A percentile compares a stretch with the other conserved stretches of the same genome.
phyloP scores from a whole-genome alignment of 2,797 vertebrate genomes.

The Pseudochirops cupreus region DNA sequence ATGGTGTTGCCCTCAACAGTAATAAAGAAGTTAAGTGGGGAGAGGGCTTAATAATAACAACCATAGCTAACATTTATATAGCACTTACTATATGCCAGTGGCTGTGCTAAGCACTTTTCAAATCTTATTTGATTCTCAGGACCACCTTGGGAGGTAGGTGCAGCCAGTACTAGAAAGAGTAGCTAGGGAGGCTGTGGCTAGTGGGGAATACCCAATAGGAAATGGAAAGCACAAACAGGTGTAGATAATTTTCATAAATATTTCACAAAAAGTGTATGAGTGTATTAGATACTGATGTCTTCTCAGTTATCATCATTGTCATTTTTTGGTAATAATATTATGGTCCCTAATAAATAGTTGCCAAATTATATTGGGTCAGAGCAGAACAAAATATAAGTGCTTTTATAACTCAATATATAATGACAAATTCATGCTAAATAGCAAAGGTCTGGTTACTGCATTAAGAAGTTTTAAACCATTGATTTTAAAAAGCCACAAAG shows the following conservation, averaged over 20 bases:
- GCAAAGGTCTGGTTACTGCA: conserved; percentile 5
- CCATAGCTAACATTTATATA: neutral
- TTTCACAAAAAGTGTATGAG: neutral
- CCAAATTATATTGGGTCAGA: neutral
- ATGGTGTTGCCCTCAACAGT: neutral
- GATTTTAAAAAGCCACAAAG: neutral
- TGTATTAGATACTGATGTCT: neutral
- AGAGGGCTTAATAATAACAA: neutral
- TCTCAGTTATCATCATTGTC: neutral
- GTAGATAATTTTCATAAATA: neutral
- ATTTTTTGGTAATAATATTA: neutral
- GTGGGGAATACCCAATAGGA: neutral
- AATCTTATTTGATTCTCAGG: neutral
- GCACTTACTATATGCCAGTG: neutral
- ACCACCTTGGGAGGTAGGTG: neutral
- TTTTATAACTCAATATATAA: neutral
- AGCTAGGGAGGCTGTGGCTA: neutral
- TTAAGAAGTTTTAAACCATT: neutral
- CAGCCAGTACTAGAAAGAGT: neutral
- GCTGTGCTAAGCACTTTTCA: neutral
- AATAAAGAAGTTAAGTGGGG: neutral
- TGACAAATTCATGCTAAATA: conserved; percentile 21
- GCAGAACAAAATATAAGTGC: neutral
- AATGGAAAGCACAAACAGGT: neutral
- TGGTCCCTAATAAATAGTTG: neutral